Percentiles rank a stretch among this genome's conserved stretches.
phyloP scores from a whole-genome alignment of 2,888 invertebrate genomes.

The Loripinus fragilis region DNA sequence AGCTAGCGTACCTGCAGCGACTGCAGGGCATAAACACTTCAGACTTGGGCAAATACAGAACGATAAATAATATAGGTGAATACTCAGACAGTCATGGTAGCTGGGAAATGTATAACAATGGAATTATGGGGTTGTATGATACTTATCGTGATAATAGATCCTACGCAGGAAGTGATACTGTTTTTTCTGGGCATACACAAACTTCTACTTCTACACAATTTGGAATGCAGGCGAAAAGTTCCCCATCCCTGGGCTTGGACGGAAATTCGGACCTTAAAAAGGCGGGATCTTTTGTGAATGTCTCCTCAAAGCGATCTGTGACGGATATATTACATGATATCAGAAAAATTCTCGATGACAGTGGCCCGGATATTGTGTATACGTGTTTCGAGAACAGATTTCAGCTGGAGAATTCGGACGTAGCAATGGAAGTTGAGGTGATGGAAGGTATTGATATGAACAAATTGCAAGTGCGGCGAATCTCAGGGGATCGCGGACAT shows the following conservation, averaged over 20 bases:
- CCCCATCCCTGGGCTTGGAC: conserved; percentile 28
- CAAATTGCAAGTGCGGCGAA: conserved; percentile 76
- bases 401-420: conserved; percentile 70
- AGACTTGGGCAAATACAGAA: conserved; percentile 31
- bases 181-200: conserved; percentile 33
- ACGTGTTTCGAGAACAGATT: conserved; percentile 75
- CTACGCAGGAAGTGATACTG: conserved; percentile 40
- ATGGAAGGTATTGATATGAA: conserved; percentile 71
- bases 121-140: conserved; percentile 44
- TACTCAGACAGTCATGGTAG: conserved; percentile 32
- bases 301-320: conserved; percentile 70
- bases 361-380: conserved; percentile 72
- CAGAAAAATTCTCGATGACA: conserved; percentile 72
- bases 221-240: conserved; percentile 20
- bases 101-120: conserved; percentile 43
- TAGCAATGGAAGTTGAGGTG: conserved; percentile 78
- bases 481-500: conserved; percentile 77
- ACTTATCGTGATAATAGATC: conserved; percentile 29
- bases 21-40: conserved; percentile 45
- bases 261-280: conserved; percentile 42
- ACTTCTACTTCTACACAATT: conserved; percentile 42
- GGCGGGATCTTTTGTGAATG: conserved; percentile 57
- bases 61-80: conserved; percentile 28
- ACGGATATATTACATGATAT: conserved; percentile 75
- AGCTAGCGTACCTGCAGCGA: conserved; percentile 49